These are phyloP conservation scores for Lutraria lutraria DNA, from an alignment of 2,888 invertebrate genomes.

Conservation along the genomic window DNA sequence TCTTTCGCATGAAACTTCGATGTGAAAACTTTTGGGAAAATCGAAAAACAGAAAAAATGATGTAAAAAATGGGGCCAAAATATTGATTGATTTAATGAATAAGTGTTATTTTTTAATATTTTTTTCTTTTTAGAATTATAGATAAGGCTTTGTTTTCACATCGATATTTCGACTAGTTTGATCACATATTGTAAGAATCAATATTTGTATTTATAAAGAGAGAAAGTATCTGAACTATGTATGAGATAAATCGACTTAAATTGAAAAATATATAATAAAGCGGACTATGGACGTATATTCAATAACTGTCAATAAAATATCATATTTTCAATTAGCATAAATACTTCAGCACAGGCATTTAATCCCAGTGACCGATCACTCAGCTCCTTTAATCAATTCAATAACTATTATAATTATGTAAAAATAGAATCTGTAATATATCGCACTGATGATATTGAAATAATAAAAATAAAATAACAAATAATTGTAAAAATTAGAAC, in stretches of 20 bases:
- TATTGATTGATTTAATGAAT: too few relatives aligned
- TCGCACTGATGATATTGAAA: conserved; percentile 23
- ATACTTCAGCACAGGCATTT: not conserved
- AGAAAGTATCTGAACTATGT: not conserved
- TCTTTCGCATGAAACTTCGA: not conserved
- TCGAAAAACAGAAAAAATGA: not conserved
- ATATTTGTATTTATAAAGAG: not conserved
- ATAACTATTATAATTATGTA: not conserved
- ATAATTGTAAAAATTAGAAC: conserved; percentile 8
- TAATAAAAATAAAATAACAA: conserved; percentile 9
- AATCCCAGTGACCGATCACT: not conserved
- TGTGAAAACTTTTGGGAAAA: not conserved
- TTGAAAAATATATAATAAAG: not conserved
- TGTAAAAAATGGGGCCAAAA: not conserved
- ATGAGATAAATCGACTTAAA: not conserved
- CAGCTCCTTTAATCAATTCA: not conserved
- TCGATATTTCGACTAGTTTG: not conserved
- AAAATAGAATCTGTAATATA: conserved; percentile 33
- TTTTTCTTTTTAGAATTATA: not conserved
- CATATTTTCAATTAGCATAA: not conserved
- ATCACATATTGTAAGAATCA: not conserved
- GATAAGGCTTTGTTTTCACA: not conserved
- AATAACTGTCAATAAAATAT: not conserved
- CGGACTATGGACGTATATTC: not conserved
- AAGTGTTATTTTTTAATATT: not conserved